Percentiles rank a stretch among this genome's conserved stretches.
phyloP scores from a whole-genome alignment of 2,888 invertebrate genomes.

The Dynastes tityus region DNA sequence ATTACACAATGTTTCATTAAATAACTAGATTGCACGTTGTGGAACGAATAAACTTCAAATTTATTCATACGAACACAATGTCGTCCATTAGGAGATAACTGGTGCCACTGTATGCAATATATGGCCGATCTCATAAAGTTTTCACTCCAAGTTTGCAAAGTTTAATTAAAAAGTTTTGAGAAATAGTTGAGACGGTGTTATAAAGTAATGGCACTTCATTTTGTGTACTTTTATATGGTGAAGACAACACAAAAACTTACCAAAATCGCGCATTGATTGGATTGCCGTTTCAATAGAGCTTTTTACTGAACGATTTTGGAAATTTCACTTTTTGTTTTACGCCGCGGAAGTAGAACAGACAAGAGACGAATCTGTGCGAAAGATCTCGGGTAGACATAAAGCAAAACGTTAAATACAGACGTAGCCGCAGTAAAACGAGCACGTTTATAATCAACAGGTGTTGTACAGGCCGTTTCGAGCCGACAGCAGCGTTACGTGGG shows the following conservation, averaged over 20 bases:
- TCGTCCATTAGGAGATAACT: no score
- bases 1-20: no score
- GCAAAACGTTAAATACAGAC: constrained; percentile 34
- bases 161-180: no score
- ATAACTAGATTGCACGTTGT: no score
- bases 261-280: background rate
- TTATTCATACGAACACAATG: no score
- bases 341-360: background rate
- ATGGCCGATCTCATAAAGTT: no score
- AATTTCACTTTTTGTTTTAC: constrained; percentile 12
- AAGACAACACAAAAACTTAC: background rate
- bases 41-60: no score
- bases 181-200: no score
- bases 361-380: constrained; percentile 11
- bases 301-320: constrained; percentile 13
- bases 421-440: constrained; percentile 22
- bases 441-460: constrained; percentile 41
- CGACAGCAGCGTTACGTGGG: constrained; percentile 10
- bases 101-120: no score
- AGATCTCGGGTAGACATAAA: constrained; percentile 13
- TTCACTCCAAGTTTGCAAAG: no score
- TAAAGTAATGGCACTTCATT: no score
- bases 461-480: constrained; percentile 8
- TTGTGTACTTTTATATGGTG: background rate
- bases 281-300: background rate